Conservation (phyloP, 2,113 vertebrate species). For the Periophthalmodon schlosseri region DNA sequence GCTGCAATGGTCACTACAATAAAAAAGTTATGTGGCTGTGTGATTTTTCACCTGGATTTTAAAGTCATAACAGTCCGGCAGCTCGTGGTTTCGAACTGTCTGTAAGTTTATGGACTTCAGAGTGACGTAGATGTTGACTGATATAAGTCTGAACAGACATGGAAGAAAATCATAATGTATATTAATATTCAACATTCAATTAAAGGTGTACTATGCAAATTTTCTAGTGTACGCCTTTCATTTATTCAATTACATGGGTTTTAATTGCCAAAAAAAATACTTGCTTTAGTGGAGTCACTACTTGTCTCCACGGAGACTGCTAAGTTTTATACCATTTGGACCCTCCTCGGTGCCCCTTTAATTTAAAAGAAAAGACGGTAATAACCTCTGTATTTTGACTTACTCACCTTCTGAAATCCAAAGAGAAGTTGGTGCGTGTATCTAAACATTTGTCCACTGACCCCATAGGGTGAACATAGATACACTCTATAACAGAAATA, state of each 20-base stretch:
- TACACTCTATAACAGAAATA: slow-evolving; percentile 80
- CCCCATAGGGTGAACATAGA: slow-evolving; percentile 78
- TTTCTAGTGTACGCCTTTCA: no score
- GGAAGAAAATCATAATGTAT: background rate
- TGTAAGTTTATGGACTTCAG: slow-evolving; percentile 96
- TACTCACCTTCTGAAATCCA: slow-evolving; percentile 90
- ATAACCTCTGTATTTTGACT: slow-evolving; percentile 12
- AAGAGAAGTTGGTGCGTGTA: slow-evolving; percentile 78
- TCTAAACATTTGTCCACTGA: slow-evolving; percentile 48
- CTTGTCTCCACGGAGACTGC: no score
- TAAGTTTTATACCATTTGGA: no score
- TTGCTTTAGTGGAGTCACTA: no score
- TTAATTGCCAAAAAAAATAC: no score
- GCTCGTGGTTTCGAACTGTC: slow-evolving; percentile 88
- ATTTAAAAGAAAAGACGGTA: background rate
- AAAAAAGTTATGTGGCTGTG: background rate
- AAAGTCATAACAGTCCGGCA: slow-evolving; percentile 94
- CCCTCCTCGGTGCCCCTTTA: no score
- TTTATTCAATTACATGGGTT: no score
- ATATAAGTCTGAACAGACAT: slow-evolving; percentile 81
- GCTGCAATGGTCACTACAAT: no score
- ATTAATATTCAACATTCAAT: background rate
- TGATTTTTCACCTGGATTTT: slow-evolving; percentile 72
- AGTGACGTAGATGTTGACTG: slow-evolving; percentile 83
- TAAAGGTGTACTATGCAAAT: no score